Evolutionary conservation across 2,888 invertebrate genomes (phyloP), one percentile per base, ranked within the genome.

Genomic region (Itoplectis maculator): DNA sequence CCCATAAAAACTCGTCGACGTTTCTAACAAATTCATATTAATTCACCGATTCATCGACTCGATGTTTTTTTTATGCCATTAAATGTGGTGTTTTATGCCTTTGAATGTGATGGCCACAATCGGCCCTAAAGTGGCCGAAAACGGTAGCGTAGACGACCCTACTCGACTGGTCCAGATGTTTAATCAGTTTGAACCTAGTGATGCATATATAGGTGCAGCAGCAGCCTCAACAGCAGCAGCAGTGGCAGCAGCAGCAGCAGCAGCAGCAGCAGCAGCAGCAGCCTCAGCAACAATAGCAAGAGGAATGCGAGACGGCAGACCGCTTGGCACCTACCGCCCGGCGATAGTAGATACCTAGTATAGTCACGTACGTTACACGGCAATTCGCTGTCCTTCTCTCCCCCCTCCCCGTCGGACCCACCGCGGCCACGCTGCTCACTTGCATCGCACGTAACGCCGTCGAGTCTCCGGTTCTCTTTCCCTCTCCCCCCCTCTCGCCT

Each of bases 271-370:
- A 51, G 29, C 59, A 23, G 45, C 49, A 68, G 70, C 47, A 20
- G 42, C 15, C 18, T 51, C 61, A 20, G 42, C 2, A 23, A 54
- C 51, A 47, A 18, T 13, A 56, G 66, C 37, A 70, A 72, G 49
- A 75, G 75, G 74, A 70, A 79, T 51, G 78, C 75, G 78, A 75
- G 75, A 59, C 86, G 87, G 89, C 88, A 91, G 91, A 90, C 90
- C 88, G 90, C 89, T 90, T 91, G 91, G 90, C 90, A 90, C 90
- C 90, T 88, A 86, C 81, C 83, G 59, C 42, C 54, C 37, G 40
- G 42, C 66, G 70, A 76, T 73, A 56, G 15, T 35, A 54, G 51
- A 72, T 70, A 66, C 40, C 56, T 66, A 70, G 76, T 18, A 54
- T 15, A 18, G 13, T 13, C 29, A 8, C 13, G 23, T 29, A 7